These are phyloP conservation scores for Corythornis cristatus DNA, from an alignment of 2,113 vertebrate genomes.

Conservation along the genomic window DNA sequence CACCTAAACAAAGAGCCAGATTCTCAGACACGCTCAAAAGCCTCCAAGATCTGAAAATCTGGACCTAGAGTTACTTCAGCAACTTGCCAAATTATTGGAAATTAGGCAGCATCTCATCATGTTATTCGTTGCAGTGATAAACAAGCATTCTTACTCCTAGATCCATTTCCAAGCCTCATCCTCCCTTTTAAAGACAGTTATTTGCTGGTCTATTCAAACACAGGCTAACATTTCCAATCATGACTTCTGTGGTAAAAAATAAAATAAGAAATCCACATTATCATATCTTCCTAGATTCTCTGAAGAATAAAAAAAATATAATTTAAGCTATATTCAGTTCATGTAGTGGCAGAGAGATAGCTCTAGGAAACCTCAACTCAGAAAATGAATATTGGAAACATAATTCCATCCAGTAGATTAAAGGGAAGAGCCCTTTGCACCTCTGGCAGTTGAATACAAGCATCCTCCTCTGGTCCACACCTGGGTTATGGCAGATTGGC, in stretches of 20 bases:
- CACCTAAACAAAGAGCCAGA: conserved; percentile 43
- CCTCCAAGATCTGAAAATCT: conserved; percentile 38
- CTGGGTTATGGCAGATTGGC: neutral
- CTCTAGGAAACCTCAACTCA: neutral
- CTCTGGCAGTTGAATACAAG: neutral
- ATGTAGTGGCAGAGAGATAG: neutral
- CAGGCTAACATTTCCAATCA: neutral
- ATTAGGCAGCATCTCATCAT: conserved; percentile 27
- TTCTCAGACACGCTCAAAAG: conserved; percentile 14
- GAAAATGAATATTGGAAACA: neutral
- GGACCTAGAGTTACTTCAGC: neutral
- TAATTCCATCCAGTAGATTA: neutral
- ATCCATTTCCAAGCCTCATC: neutral
- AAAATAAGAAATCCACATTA: neutral
- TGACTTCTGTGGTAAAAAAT: neutral
- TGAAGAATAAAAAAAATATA: neutral
- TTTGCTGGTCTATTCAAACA: neutral
- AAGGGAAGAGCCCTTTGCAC: neutral
- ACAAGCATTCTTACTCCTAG: neutral
- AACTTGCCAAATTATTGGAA: conserved; percentile 45
- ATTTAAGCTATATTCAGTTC: neutral
- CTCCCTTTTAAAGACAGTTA: neutral
- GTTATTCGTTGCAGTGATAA: neutral
- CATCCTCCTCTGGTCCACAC: neutral
- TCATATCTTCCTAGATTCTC: neutral